Evolutionary conservation across 2,888 invertebrate species (phyloP).

Genomic region (Oligia latruncula): DNA sequence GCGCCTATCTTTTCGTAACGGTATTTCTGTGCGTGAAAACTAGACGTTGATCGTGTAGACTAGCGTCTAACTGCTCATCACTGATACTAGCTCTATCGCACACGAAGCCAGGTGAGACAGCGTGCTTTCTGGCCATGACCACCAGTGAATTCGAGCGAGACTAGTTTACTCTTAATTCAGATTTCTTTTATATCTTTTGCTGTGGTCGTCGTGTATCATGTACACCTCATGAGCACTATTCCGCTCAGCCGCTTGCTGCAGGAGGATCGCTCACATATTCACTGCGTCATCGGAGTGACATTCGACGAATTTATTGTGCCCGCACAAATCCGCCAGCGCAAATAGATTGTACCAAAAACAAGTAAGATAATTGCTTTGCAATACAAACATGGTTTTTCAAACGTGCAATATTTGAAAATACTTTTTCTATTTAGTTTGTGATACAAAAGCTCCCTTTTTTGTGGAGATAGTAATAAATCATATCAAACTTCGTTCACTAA

Average conservation of each 20-base stretch:
- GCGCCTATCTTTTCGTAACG: no score
- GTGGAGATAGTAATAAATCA: not conserved
- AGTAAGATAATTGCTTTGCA: conserved; percentile 10
- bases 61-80: no score
- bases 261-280: no score
- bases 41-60: no score
- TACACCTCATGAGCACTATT: not conserved
- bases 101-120: no score
- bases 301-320: not conserved
- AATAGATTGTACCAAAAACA: conserved; percentile 6
- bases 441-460: not conserved
- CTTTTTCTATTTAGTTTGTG: not conserved
- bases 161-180: no score
- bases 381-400: conserved; percentile 2
- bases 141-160: no score
- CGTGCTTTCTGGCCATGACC: no score
- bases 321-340: not conserved
- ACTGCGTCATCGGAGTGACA: no score
- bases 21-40: no score
- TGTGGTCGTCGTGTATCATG: not conserved
- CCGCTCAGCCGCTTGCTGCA: not conserved
- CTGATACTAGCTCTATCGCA: no score
- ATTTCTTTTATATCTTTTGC: not conserved
- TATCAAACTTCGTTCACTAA: not conserved
- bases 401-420: not conserved